These are phyloP conservation scores for Scortum barcoo DNA, from an alignment of 2,113 vertebrate genomes.

Conservation along the genomic window DNA sequence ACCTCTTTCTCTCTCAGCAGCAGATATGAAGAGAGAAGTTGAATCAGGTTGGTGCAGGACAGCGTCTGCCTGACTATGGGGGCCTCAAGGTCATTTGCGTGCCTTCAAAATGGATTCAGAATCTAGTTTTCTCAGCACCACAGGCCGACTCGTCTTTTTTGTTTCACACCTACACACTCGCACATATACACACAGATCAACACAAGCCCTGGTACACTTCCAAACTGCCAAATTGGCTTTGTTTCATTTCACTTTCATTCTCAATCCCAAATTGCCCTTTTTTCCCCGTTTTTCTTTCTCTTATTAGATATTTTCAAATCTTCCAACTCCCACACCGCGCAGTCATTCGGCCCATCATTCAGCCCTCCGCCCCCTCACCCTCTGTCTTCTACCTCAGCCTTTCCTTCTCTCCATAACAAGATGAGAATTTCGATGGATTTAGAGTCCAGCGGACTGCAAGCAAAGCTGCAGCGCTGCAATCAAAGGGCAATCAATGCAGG, in stretches of 20 bases:
- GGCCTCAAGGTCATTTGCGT: slow-evolving; percentile 70
- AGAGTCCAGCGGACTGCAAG: slow-evolving; percentile 1
- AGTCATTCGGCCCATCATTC: slow-evolving; percentile 33
- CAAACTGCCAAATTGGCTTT: slow-evolving; percentile 59
- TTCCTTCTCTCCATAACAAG: slow-evolving; percentile 37
- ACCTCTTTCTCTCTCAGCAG: slow-evolving; percentile 48
- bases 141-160: slow-evolving; percentile 43
- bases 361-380: slow-evolving; percentile 46
- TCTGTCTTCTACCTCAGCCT: slow-evolving; percentile 20
- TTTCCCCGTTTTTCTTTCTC: slow-evolving; percentile 41
- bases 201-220: slow-evolving; percentile 28
- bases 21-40: slow-evolving; percentile 72
- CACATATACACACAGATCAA: slow-evolving; percentile 49
- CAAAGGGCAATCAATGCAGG: slow-evolving; percentile 49
- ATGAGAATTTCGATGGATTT: slow-evolving; percentile 51
- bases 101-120: slow-evolving; percentile 72
- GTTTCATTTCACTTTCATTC: slow-evolving; percentile 65
- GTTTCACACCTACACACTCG: slow-evolving; percentile 45
- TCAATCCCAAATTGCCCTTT: slow-evolving; percentile 47
- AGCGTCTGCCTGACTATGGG: slow-evolving; percentile 38
- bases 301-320: slow-evolving; percentile 71
- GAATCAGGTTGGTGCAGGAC: slow-evolving; percentile 68
- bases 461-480: slow-evolving; percentile 43
- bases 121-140: slow-evolving; percentile 69
- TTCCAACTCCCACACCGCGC: slow-evolving; percentile 40